Conservation (phyloP, 2,888 invertebrate genomes). For the Anticlea derivata region DNA sequence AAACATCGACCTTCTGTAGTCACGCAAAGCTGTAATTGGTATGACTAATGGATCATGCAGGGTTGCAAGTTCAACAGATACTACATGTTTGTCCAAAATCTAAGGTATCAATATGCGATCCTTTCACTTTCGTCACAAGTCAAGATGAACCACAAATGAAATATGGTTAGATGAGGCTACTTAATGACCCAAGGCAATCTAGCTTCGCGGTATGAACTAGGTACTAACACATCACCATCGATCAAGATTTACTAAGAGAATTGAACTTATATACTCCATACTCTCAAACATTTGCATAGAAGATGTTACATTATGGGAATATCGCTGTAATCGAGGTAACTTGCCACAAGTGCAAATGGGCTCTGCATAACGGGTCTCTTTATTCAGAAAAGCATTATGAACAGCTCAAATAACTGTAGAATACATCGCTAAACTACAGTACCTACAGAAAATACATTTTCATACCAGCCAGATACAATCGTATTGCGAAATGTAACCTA, state of each 20-base stretch:
- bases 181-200: conserved; percentile 49
- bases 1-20: conserved; percentile 35
- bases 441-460: conserved; percentile 21
- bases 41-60: conserved; percentile 33
- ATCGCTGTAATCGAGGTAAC: conserved; percentile 65
- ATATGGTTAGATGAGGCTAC: conserved; percentile 46
- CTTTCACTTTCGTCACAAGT: conserved; percentile 59
- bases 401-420: conserved; percentile 49
- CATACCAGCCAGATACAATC: no score
- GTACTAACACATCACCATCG: conserved; percentile 45
- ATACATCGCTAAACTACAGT: conserved; percentile 29
- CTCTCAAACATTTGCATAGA: conserved; percentile 68
- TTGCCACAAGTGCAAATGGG: conserved; percentile 68
- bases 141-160: conserved; percentile 47
- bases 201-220: conserved; percentile 41
- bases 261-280: conserved; percentile 62
- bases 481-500: conserved; percentile 2
- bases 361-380: conserved; percentile 66
- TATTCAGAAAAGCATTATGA: conserved; percentile 54
- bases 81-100: conserved; percentile 27
- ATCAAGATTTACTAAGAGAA: conserved; percentile 56
- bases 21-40: conserved; percentile 37
- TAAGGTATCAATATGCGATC: conserved; percentile 39
- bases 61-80: conserved; percentile 15
- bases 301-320: conserved; percentile 56